Evolutionary conservation across 2,888 invertebrate genomes (phyloP).

Genomic region (Sesamia inferens): DNA sequence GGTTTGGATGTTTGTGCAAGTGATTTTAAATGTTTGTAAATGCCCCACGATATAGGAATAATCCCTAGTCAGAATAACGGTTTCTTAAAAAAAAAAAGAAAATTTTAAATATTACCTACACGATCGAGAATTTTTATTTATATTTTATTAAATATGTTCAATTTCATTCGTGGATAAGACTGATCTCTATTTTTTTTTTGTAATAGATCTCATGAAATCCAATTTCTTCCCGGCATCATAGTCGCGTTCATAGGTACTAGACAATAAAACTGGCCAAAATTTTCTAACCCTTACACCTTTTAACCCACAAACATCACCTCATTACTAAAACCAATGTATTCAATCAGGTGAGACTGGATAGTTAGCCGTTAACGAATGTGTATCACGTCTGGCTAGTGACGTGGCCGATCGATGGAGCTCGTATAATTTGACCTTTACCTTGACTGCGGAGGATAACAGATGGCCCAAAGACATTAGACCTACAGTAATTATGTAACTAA

Average conservation of each 20-base stretch:
- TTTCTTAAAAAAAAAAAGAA: no score
- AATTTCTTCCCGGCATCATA: not conserved
- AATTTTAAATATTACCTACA: not conserved
- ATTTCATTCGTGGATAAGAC: no score
- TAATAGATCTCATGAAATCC: not conserved
- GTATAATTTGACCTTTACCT: constrained; percentile 43
- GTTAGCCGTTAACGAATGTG: constrained; percentile 33
- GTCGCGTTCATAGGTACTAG: no score
- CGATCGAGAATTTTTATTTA: not conserved
- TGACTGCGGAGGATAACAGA: constrained; percentile 18
- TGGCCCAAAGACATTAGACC: constrained; percentile 8
- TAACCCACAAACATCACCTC: not conserved
- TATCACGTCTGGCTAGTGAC: constrained; percentile 46
- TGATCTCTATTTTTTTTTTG: no score
- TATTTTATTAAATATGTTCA: not conserved
- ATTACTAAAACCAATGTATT: constrained; percentile 33
- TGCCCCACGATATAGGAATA: no score
- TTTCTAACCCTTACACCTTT: not conserved
- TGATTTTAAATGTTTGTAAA: no score
- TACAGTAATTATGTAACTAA: not conserved
- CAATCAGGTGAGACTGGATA: constrained; percentile 19
- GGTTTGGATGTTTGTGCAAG: no score
- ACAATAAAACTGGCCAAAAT: not conserved
- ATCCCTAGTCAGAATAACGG: no score
- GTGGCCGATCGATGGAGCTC: constrained; percentile 67